phyloP scores from a whole-genome alignment of 2,797 vertebrate genomes.

The Amblyraja radiata region DNA sequence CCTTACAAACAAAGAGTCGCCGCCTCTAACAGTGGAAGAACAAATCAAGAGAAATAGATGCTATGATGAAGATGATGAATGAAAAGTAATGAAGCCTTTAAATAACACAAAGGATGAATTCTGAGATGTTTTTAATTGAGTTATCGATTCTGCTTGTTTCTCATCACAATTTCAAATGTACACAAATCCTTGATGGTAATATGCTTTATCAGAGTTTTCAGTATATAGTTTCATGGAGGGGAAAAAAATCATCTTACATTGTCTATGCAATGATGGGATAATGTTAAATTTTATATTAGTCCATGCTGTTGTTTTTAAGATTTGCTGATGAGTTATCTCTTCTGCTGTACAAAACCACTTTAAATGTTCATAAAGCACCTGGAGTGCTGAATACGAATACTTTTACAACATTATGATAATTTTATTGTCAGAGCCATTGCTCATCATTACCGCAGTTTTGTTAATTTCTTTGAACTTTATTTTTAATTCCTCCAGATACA shows the following conservation, averaged over 20 bases:
- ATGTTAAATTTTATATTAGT: conserved; percentile 46
- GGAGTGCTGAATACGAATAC: conserved; percentile 58
- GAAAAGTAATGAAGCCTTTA: background rate
- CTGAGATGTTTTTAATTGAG: background rate
- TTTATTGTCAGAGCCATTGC: conserved; percentile 14
- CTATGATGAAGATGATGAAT: conserved; percentile 52
- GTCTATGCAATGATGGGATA: background rate
- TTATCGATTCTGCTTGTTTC: conserved; percentile 41
- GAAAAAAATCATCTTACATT: conserved; percentile 43
- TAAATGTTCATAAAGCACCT: conserved; percentile 60
- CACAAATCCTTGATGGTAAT: background rate
- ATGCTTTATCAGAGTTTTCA: background rate
- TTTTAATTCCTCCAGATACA: background rate
- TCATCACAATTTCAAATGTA: background rate
- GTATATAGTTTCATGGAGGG: conserved; percentile 51
- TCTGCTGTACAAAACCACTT: conserved; percentile 47
- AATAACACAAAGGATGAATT: background rate
- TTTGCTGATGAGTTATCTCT: conserved; percentile 52
- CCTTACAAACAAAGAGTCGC: conserved; percentile 49
- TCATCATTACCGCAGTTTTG: conserved; percentile 8
- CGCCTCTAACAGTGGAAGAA: conserved; percentile 62
- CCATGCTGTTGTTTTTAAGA: conserved; percentile 48
- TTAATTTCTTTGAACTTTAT: conserved; percentile 28
- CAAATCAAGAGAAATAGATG: conserved; percentile 72
- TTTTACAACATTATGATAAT: background rate